Evolutionary conservation across 1,140 invertebrate species (phyloP), one percentile per base, ranked within the genome.

Genomic region (Scaptodrosophila lebanonensis): DNA sequence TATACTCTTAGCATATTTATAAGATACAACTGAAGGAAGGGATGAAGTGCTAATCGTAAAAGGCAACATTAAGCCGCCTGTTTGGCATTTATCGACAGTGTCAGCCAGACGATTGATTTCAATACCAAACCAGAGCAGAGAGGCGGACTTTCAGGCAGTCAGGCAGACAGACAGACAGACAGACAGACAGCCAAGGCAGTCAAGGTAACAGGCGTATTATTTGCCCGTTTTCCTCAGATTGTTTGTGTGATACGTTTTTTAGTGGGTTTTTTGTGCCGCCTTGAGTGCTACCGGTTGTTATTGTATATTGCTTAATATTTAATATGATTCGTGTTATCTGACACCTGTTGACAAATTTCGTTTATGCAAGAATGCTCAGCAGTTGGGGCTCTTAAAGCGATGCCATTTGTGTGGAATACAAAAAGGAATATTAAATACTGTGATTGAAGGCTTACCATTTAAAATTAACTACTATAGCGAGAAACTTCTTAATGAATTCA

Each of bases 61-160:
- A 20, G 53, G 35, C 53, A 45, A 66, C 58, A 61, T 54, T 45
- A 44, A 63, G 58, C 52, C 52, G 33, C 52, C 17, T 35, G 36
- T 36, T 63, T 20, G 11, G 42, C 35, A 63, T 66, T 66, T 63
- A 66, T 66, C 64, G 58, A 36, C 59, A 16, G 52, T 66, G 64
- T 66, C 59, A 66, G 64, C n/a, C 52, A 43, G 42, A 45, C 56
- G 64, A 66, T 66, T 66, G 64, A 66, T 66, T 66, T 63, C 64
- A 63, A 63, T 43, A 40, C 47, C 27, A 56, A 44, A n/a, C n/a
- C 27, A 15, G 42, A 18, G 32, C 27, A 29, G 27, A 9, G 5
- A 29, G 27, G 9, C 27, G 9, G 27, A 9, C 27, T 6, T 5
- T 6, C 27, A 29, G 27, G 9, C 27, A 29, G 27, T n/a, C 18